Evolutionary conservation across 35 echinoderm and acorn worm species (phyloP), one percentile per base, ranked within the genome.

Genomic region (Acanthaster planci): DNA sequence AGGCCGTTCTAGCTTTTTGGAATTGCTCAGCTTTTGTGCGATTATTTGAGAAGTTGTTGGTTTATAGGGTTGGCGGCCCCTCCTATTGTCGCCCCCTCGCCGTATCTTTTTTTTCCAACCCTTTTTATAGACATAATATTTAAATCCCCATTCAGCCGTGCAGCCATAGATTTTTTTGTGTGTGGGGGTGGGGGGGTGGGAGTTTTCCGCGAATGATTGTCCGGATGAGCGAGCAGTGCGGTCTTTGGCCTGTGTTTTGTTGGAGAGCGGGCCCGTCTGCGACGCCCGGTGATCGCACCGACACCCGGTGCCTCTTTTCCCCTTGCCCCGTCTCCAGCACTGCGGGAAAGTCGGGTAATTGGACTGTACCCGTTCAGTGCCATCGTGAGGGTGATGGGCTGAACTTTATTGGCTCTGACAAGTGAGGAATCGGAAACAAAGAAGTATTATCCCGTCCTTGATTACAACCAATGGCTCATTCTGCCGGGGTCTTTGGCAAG

Each of bases 31-130:
- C 64, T 72, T 72, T 72, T 72, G 64, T 72, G 64, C 34, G 23
- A 72, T 72, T 72, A 72, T 72, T 72, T 72, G 64, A 47, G 64
- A 72, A 72, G 64, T 72, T 72, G 64, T 72, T 72, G 64, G 64
- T 72, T 72, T 72, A 72, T 72, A 72, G 64, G 64, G 64, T 72
- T 72, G 64, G 64, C 64, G 64, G 64, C 64, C 64, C 64, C 64
- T 72, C 64, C 64, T 72, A 35, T 72, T 72, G 64, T 72, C 64
- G 30, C 64, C 64, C 64, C 34, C 64, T 72, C 30, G 9, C 26
- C 34, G 30, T 72, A 72, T 72, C 64, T 72, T 26, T 26, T 72
- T 72, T 47, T 47, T n/a, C n/a, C n/a, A n/a, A n/a, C n/a, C n/a
- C n/a, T n/a, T n/a, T n/a, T n/a, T n/a, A n/a, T n/a, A n/a, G n/a